phyloP scores from a whole-genome alignment of 2,113 vertebrate genomes.

The Cyphomyrus discorhynchus region DNA sequence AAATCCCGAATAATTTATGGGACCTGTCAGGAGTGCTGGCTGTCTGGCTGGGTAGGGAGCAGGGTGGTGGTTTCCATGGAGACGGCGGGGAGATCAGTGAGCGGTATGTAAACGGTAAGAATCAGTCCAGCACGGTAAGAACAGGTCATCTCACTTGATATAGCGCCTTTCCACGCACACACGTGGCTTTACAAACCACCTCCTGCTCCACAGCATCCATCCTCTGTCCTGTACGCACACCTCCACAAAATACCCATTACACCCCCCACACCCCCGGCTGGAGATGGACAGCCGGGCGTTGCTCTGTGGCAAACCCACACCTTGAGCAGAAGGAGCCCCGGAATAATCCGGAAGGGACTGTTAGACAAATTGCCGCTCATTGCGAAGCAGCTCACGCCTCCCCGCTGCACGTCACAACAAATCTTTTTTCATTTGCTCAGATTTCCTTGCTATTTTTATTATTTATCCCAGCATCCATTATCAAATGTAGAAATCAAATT shows the following conservation, averaged over 20 bases:
- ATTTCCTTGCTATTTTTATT: constrained; percentile 98
- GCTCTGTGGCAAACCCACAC: constrained; percentile 63
- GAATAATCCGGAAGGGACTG: constrained; percentile 69
- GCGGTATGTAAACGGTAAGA: background rate
- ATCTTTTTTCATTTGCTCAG: constrained; percentile 99
- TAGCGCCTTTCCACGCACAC: background rate
- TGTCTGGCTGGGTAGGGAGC: constrained; percentile 55
- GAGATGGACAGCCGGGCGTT: no score
- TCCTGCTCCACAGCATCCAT: background rate
- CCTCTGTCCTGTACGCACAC: background rate
- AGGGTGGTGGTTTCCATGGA: constrained; percentile 69
- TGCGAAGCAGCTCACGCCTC: constrained; percentile 92
- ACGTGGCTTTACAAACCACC: background rate
- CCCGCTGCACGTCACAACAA: constrained; percentile 93
- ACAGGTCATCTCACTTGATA: background rate
- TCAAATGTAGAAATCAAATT: constrained; percentile 98
- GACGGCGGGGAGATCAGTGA: constrained; percentile 55
- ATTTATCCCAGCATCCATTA: constrained; percentile 98
- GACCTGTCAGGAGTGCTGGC: constrained; percentile 88
- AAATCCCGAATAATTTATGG: constrained; percentile 99
- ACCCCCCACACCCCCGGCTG: no score
- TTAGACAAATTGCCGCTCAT: constrained; percentile 99
- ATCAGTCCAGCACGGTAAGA: background rate
- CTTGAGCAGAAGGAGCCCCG: constrained; percentile 45
- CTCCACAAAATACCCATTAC: constrained; percentile 16